phyloP scores from a whole-genome alignment of 2,797 vertebrate species.

The Darevskia mixta region DNA sequence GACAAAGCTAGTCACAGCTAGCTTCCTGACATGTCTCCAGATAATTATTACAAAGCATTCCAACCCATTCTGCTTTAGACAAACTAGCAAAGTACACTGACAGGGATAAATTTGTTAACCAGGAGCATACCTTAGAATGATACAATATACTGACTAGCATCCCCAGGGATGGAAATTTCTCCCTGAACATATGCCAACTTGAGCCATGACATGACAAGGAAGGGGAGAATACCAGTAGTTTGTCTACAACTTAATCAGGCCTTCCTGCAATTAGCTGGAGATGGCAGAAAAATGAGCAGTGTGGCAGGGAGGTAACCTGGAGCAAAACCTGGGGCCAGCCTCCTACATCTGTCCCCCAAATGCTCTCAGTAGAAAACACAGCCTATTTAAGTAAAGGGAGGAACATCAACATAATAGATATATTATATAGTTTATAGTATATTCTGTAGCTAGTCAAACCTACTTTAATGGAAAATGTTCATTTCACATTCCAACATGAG shows the following conservation, averaged over 20 bases:
- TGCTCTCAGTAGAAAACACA: no score
- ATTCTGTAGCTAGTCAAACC: no score
- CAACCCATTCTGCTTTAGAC: neutral
- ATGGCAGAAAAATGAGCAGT: neutral
- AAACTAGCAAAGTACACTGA: conserved; percentile 5
- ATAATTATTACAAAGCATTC: neutral
- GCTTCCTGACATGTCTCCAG: neutral
- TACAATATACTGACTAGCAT: neutral
- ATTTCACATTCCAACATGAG: no score
- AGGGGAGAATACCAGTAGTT: neutral
- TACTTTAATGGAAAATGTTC: no score
- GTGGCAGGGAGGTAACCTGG: no score
- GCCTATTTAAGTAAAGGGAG: no score
- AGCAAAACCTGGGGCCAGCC: no score
- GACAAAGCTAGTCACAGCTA: neutral
- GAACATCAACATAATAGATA: no score
- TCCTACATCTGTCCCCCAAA: no score
- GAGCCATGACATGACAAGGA: neutral
- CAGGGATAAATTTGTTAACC: conserved; percentile 25
- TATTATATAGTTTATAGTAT: no score
- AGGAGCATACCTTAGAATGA: neutral
- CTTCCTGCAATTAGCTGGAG: neutral
- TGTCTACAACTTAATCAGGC: neutral
- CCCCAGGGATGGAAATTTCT: neutral
- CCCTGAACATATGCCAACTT: neutral